Base-by-base conservation (phyloP, 2,797 vertebrate genomes). In the Eleutherodactylus coqui region DNA sequence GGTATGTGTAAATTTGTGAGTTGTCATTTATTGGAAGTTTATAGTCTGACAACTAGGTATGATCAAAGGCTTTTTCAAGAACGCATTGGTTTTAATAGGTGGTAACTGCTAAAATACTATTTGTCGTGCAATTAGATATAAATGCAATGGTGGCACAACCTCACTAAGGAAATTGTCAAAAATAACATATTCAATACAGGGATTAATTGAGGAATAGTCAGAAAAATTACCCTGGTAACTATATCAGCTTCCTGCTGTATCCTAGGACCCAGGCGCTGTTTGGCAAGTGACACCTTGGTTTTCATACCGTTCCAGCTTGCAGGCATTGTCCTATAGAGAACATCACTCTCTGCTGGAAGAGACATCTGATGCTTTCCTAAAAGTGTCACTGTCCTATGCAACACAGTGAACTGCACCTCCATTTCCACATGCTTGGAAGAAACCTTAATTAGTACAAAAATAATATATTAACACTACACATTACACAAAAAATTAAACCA, bases 261-360 rank as follows among this genome's bases (percentile, higher is more conserved):
- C 53, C 86, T 85, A 19, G 88, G 88, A 36, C 88, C 83, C 32
- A 88, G 53, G 3, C 88, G 84, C n/a, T 88, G 85, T 38, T 88
- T 88, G 41, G 88, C 88, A 49, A 88, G 82, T 34, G 88, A 88
- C 24, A 87, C 83, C 77, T 87, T 88, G 58, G 88, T 88, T 69
- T 87, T 88, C 85, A 88, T 80, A 60, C 19, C 82, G 73, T 87
- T 88, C 88, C 88, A 88, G 9, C 88, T 72, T 49, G 84, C 64
- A 21, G 88, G 88, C 82, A 87, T 88, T 72, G 82, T 82, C 41
- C 47, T 82, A 58, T 87, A 87, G 9, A 88, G 82, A 6, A 72
- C 53, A 2, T 88, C 85, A 55, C 58, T 73, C 17, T 87, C 88
- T 45, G 64, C 10, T 13, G 88, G 85, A 62, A 88, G 85, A 41